Evolutionary conservation across 2,888 invertebrate genomes (phyloP).

Genomic region (Ophion costatus): DNA sequence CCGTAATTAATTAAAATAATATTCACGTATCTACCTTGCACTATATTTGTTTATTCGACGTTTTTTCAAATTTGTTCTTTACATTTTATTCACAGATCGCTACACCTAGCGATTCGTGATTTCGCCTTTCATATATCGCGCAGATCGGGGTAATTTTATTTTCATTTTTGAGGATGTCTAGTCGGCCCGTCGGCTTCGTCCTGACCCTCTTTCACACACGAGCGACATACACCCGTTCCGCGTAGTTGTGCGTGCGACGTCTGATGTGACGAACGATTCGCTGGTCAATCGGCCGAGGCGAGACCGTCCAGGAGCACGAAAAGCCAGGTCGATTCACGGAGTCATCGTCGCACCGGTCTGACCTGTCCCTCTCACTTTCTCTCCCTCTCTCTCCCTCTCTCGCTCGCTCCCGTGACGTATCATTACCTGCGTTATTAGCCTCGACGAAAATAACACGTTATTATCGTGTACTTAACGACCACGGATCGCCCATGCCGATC

Average conservation of each 20-base stretch:
- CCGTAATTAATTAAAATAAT: too few relatives aligned
- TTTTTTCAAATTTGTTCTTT: too few relatives aligned
- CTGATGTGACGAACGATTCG: neutral
- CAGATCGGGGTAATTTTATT: too few relatives aligned
- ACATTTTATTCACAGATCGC: too few relatives aligned
- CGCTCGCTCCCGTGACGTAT: constrained; percentile 50
- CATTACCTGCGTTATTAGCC: constrained; percentile 65
- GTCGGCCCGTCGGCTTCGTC: too few relatives aligned
- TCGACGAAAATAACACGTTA: constrained; percentile 67
- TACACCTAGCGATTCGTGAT: too few relatives aligned
- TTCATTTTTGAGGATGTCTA: too few relatives aligned
- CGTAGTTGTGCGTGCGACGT: neutral
- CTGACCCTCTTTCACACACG: too few relatives aligned
- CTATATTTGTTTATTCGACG: too few relatives aligned
- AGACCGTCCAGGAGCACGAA: neutral
- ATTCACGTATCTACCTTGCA: too few relatives aligned
- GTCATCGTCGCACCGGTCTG: constrained; percentile 1
- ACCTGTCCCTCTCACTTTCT: neutral
- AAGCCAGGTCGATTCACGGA: neutral
- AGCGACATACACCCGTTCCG: too few relatives aligned
- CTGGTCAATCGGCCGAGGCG: neutral
- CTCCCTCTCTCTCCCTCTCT: neutral
- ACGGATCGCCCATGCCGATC: constrained; percentile 33
- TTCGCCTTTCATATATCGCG: too few relatives aligned
- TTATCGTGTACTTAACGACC: constrained; percentile 67